Evolutionary conservation across 2,113 vertebrate genomes (phyloP).

Genomic region (Gymnarchus niloticus): DNA sequence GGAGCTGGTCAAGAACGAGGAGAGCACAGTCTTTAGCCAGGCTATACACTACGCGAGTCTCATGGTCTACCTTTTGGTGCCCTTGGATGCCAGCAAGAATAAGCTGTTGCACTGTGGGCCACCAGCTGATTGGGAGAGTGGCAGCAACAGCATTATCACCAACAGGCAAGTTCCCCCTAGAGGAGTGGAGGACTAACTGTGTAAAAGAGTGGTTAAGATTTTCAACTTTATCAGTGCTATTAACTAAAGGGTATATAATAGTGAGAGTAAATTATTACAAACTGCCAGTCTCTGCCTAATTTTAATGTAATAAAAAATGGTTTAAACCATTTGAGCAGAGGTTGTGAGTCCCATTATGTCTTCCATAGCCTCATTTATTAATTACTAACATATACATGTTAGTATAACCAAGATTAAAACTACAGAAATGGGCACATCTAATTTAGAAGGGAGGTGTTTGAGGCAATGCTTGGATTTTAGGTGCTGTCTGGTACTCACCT

Average conservation of each 20-base stretch:
- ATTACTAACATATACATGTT: background rate
- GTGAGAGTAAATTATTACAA: too few relatives aligned
- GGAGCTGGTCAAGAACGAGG: conserved; percentile 88
- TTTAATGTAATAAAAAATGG: background rate
- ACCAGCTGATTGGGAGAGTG: conserved; percentile 90
- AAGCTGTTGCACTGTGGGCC: conserved; percentile 78
- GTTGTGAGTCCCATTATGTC: background rate
- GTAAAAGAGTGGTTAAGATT: background rate
- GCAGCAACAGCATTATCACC: conserved; percentile 96
- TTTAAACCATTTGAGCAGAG: background rate
- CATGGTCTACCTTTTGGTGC: conserved; percentile 93
- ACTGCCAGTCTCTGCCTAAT: background rate
- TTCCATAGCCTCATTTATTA: background rate
- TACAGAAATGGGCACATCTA: background rate
- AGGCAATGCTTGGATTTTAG: background rate
- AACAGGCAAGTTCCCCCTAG: conserved; percentile 66
- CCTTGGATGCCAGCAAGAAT: conserved; percentile 89
- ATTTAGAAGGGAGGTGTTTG: background rate
- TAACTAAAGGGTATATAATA: background rate
- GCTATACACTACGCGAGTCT: conserved; percentile 97
- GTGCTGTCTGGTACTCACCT: background rate
- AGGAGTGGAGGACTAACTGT: background rate
- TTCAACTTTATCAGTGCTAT: background rate
- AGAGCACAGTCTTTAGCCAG: conserved; percentile 95
- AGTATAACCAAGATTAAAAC: background rate